Percentiles rank a stretch among this genome's conserved stretches.
Conservation (phyloP, 2,797 vertebrate species). For the Siniperca undulata region DNA sequence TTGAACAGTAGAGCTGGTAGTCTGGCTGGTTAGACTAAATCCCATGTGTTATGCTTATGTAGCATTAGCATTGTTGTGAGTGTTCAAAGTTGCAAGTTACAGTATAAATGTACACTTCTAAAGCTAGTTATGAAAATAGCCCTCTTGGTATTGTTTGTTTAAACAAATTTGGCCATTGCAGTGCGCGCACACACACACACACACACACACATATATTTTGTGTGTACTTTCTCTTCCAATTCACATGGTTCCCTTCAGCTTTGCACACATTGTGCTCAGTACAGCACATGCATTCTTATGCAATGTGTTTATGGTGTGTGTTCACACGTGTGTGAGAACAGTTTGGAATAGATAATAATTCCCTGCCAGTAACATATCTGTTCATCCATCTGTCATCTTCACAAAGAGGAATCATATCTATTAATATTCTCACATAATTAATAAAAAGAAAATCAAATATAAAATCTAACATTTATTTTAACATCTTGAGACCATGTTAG, state of each 20-base stretch:
- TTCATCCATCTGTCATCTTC: slow-evolving; percentile 6
- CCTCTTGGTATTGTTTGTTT: slow-evolving; percentile 18
- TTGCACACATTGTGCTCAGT: slow-evolving; percentile 12
- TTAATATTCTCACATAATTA: background rate
- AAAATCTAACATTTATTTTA: background rate
- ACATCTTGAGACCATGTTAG: background rate
- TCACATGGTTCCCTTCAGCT: background rate
- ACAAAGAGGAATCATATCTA: background rate
- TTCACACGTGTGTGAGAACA: slow-evolving; percentile 18
- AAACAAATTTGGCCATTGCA: slow-evolving; percentile 42
- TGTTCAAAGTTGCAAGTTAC: background rate
- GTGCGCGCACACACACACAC: slow-evolving; percentile 5
- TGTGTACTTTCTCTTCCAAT: background rate
- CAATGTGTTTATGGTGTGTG: slow-evolving; percentile 29
- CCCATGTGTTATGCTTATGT: background rate
- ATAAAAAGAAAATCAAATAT: background rate
- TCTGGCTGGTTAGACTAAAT: background rate
- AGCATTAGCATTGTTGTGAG: background rate
- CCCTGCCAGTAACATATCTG: background rate
- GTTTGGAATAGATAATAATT: slow-evolving; percentile 22
- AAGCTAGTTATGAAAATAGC: slow-evolving; percentile 3
- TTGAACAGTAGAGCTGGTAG: background rate
- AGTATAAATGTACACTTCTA: background rate
- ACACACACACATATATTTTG: background rate
- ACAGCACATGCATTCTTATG: slow-evolving; percentile 31